Conservation (phyloP, 2,888 invertebrate genomes). For the Dugesia japonica region DNA sequence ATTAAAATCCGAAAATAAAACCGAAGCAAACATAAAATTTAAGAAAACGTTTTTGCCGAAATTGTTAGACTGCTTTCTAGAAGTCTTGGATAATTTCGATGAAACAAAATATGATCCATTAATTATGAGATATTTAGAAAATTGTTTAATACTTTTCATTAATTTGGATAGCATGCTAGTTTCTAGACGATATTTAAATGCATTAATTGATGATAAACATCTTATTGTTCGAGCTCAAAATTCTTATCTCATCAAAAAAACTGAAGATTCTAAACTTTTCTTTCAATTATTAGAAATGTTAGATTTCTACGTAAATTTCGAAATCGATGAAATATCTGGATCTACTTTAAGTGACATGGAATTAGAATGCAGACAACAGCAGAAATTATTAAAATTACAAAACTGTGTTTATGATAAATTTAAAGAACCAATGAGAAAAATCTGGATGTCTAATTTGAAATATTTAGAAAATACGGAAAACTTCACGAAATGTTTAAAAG, state of each 20-base stretch:
- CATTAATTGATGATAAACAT: conserved; percentile 81
- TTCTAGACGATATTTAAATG: conserved; percentile 86
- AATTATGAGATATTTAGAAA: conserved; percentile 65
- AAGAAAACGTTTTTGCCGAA: conserved; percentile 4
- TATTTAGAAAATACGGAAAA: conserved; percentile 21
- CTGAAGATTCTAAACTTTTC: conserved; percentile 69
- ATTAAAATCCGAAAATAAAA: conserved; percentile 58
- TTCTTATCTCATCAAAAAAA: conserved; percentile 57
- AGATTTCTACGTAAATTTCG: conserved; percentile 85
- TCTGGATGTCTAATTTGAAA: conserved; percentile 16
- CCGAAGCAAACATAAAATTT: not conserved
- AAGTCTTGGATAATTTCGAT: not conserved
- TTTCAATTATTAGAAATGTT: conserved; percentile 72
- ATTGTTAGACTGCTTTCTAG: conserved; percentile 31
- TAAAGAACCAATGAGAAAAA: not conserved
- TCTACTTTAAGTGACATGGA: conserved; percentile 80
- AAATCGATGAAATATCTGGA: conserved; percentile 87
- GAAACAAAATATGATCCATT: not conserved
- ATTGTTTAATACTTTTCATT: conserved; percentile 82
- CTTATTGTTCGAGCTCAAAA: conserved; percentile 73
- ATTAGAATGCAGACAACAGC: conserved; percentile 80
- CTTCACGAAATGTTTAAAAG: not conserved
- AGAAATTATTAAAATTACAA: conserved; percentile 74
- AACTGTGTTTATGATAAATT: conserved; percentile 25
- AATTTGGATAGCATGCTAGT: conserved; percentile 85